Conservation (phyloP, 1,140 invertebrate species). For the Tigriopus japonicus region DNA sequence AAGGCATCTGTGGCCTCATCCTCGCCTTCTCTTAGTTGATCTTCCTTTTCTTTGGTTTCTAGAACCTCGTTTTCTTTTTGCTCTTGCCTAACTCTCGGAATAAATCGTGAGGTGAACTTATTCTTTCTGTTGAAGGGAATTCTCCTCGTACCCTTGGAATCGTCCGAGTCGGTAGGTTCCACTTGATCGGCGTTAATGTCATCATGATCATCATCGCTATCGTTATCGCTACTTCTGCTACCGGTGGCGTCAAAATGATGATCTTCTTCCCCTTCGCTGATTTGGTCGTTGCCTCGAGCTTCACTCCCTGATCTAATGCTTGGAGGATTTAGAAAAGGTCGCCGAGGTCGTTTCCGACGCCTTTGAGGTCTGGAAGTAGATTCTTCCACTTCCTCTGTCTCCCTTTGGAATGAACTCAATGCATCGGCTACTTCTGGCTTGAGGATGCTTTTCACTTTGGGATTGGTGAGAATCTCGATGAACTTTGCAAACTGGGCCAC, state of each 20-base stretch:
- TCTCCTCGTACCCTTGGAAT: background rate
- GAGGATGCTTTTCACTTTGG: conserved; percentile 6
- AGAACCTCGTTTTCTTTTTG: background rate
- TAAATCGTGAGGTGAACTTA: conserved; percentile 13
- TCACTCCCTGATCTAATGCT: background rate
- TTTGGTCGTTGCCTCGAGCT: background rate
- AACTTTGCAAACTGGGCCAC: conserved; percentile 6
- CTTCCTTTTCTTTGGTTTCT: background rate
- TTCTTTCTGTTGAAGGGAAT: conserved; percentile 6
- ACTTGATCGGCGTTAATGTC: background rate
- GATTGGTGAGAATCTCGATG: conserved; percentile 8
- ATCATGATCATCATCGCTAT: background rate
- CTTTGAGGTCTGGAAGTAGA: too few relatives aligned
- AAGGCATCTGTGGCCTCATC: conserved; percentile 1
- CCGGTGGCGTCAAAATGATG: too few relatives aligned
- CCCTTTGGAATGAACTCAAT: background rate
- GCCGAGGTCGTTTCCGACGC: background rate
- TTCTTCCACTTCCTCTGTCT: background rate
- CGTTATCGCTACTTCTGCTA: too few relatives aligned
- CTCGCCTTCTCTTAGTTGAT: background rate
- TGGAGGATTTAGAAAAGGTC: background rate
- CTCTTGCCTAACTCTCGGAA: background rate
- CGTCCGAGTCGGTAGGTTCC: background rate
- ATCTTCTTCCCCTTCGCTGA: background rate
- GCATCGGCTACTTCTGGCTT: conserved; percentile 6